phyloP scores from a whole-genome alignment of 1,140 invertebrate genomes.

The Caenorhabditis brenneri region DNA sequence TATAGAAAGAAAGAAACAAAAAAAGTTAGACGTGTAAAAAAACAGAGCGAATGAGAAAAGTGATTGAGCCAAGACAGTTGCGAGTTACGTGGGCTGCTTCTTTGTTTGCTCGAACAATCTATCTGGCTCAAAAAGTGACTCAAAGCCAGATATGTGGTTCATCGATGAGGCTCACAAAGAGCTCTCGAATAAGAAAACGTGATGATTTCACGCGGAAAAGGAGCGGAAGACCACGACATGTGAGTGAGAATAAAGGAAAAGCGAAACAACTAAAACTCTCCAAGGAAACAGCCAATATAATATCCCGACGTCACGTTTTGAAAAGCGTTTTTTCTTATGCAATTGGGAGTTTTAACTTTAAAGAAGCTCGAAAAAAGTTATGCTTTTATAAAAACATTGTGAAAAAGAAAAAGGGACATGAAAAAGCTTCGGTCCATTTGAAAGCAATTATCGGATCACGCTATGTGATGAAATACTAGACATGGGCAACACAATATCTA shows the following conservation, averaged over 20 bases:
- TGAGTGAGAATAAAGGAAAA: background rate
- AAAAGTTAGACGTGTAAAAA: background rate
- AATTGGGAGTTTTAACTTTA: too few species aligned
- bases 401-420: background rate
- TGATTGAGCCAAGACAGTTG: slow-evolving; percentile 16
- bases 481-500: background rate
- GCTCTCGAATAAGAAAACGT: background rate
- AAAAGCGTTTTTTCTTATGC: background rate
- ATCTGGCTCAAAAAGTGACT: slow-evolving; percentile 26
- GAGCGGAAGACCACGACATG: background rate
- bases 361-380: too few species aligned
- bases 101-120: background rate
- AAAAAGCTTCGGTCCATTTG: background rate
- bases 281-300: background rate
- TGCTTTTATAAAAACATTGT: too few species aligned
- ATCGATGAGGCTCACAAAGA: background rate
- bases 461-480: slow-evolving; percentile 18
- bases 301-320: background rate
- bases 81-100: slow-evolving; percentile 8
- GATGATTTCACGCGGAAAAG: background rate
- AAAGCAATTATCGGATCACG: slow-evolving; percentile 26
- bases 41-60: background rate
- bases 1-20: background rate
- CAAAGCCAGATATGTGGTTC: background rate
- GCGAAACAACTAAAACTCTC: background rate